These are phyloP conservation scores for Eurytoma californica DNA, from an alignment of 2,888 invertebrate genomes.

Conservation along the genomic window DNA sequence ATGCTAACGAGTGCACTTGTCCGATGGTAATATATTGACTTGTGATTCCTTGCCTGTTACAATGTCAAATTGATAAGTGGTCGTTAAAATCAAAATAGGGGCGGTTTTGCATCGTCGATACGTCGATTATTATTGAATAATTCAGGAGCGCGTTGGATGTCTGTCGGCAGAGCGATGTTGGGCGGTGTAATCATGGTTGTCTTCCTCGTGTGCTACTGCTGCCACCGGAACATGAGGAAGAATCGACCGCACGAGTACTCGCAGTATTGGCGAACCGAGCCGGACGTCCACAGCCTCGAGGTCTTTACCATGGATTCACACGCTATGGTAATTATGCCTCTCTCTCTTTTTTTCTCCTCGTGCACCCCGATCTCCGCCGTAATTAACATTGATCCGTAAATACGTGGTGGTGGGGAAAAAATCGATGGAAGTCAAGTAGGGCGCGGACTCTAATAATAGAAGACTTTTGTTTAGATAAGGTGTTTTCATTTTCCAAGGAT, in stretches of 20 bases:
- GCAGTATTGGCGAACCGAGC: slow-evolving; percentile 76
- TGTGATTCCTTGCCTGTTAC: too few species aligned
- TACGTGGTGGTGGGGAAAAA: neutral
- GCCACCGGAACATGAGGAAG: slow-evolving; percentile 79
- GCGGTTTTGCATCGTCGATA: too few species aligned
- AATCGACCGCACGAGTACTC: slow-evolving; percentile 74
- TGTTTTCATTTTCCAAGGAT: neutral
- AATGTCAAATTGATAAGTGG: too few species aligned
- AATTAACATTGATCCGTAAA: slow-evolving; percentile 24
- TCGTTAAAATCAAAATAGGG: too few species aligned
- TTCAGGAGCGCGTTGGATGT: too few species aligned
- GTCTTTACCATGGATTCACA: slow-evolving; percentile 78
- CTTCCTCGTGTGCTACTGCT: slow-evolving; percentile 86
- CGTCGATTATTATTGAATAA: too few species aligned
- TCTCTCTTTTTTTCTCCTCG: neutral
- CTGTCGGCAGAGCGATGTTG: slow-evolving; percentile 81
- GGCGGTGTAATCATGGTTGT: slow-evolving; percentile 86
- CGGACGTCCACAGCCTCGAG: slow-evolving; percentile 76
- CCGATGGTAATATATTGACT: too few species aligned
- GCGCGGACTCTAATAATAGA: slow-evolving; percentile 28
- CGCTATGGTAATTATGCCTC: slow-evolving; percentile 63
- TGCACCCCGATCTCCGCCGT: neutral
- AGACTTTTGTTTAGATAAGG: neutral
- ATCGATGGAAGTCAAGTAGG: slow-evolving; percentile 21
- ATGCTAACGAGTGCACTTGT: too few species aligned